Base-by-base conservation (phyloP, 2,888 invertebrate species). In the Entomobrya multifasciata region DNA sequence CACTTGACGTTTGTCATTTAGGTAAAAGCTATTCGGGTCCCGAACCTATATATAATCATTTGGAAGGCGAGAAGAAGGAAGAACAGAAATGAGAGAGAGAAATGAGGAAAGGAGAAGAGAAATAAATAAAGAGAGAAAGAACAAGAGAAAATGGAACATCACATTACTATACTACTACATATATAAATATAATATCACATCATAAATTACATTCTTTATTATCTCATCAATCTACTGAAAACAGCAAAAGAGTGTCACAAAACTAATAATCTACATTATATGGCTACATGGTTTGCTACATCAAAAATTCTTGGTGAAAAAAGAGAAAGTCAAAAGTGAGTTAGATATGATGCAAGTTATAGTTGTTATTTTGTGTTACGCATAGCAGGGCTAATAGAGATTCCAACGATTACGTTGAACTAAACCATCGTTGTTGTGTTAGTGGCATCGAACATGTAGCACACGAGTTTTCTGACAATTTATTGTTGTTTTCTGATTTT, bases 1-100 rank as follows among this genome's bases (percentile, higher is more conserved):
- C 74, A 96, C 93, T 91, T 95, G 95, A 72, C 95, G 95, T 89
- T 95, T 95, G 86, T 95, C 94, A 89, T 95, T 95, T 90, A 96
- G 92, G 92, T 95, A 96, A 65, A 95, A 94, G 92, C 95, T 95
- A 80, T 94, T 94, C 25, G 95, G 93, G 86, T 95, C 95, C 91
- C 95, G 93, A 79, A 95, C 93, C 93, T 93, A 36, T 36, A 36
- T 36, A 91, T 27, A 77, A 77, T 27, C 57, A 55, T 41, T 30
- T 77, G 55, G 10, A 49, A 70, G 52, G 74, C 74, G 52, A 74
- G 74, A 74, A 74, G 30, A 49, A 27, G 74, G 52, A 74, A 47
- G 49, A 74, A 74, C 17, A 27, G 52, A 47, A 36, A 49, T 30
- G 52, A 11, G n/a, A 30, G 70, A 22, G 25, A 47, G 15, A 20